A percentile compares a stretch with the other conserved stretches of the same genome.
Evolutionary conservation across 1,140 invertebrate genomes (phyloP).

Genomic region (Penaeus japonicus): DNA sequence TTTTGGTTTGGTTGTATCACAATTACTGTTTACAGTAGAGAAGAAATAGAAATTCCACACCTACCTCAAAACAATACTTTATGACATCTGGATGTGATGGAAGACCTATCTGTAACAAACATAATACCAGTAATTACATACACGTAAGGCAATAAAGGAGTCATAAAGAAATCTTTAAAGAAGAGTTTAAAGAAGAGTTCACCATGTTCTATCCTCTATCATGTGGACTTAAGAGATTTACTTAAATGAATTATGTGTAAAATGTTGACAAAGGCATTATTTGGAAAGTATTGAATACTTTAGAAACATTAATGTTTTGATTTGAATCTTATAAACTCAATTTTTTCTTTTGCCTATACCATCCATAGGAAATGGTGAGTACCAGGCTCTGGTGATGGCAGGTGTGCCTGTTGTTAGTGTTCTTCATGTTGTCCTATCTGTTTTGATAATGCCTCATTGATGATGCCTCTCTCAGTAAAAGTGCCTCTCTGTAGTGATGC

Average conservation of each 20-base stretch:
- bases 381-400: neutral
- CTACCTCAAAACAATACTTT: no score
- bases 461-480: neutral
- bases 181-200: no score
- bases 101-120: no score
- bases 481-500: neutral
- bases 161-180: no score
- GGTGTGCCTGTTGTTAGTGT: neutral
- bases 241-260: neutral
- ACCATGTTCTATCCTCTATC: no score
- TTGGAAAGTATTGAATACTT: neutral
- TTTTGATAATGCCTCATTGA: neutral
- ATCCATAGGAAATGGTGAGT: conserved; percentile 51
- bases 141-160: no score
- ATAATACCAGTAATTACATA: no score
- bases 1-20: no score
- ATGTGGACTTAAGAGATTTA: no score
- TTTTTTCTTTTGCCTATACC: conserved; percentile 27
- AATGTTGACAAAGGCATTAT: neutral
- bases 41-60: no score
- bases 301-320: neutral
- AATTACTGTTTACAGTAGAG: no score
- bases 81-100: no score
- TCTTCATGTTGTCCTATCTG: neutral
- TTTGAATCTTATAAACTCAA: conserved; percentile 3